phyloP scores from a whole-genome alignment of 1,140 invertebrate species.

The Metaphire vulgaris region DNA sequence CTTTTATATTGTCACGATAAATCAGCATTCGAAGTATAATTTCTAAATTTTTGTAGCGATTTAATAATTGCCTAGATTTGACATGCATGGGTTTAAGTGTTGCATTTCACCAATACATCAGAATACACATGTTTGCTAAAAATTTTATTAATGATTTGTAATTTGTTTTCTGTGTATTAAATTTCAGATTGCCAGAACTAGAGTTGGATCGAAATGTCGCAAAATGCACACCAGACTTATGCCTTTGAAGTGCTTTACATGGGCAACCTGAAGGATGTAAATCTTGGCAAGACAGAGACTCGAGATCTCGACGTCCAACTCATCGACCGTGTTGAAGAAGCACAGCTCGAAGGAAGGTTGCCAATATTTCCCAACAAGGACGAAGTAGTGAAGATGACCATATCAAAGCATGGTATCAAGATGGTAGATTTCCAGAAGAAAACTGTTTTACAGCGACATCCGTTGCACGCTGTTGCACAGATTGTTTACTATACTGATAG shows the following conservation, averaged over 20 bases:
- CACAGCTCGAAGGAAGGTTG: slow-evolving; percentile 23
- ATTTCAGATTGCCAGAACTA: no score
- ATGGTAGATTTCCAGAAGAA: slow-evolving; percentile 10
- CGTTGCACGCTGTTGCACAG: slow-evolving; percentile 27
- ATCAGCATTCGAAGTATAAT: no score
- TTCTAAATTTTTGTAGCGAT: no score
- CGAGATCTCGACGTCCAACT: slow-evolving; percentile 28
- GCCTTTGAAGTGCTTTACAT: slow-evolving; percentile 14
- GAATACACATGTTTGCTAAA: no score
- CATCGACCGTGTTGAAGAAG: slow-evolving; percentile 29
- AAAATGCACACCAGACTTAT: neutral
- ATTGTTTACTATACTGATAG: slow-evolving; percentile 28
- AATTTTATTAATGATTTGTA: no score
- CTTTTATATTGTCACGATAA: no score
- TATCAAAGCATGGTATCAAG: slow-evolving; percentile 27
- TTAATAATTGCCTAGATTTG: no score
- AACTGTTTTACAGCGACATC: slow-evolving; percentile 22
- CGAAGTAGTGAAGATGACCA: slow-evolving; percentile 2
- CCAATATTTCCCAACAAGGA: slow-evolving; percentile 19
- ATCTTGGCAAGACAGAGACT: slow-evolving; percentile 10
- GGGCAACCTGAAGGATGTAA: slow-evolving; percentile 25
- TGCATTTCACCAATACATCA: no score
- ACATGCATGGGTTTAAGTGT: no score
- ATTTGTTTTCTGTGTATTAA: no score
- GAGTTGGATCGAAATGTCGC: neutral